Conservation (phyloP, 2,888 invertebrate genomes). For the Hemistola chrysoprasaria region DNA sequence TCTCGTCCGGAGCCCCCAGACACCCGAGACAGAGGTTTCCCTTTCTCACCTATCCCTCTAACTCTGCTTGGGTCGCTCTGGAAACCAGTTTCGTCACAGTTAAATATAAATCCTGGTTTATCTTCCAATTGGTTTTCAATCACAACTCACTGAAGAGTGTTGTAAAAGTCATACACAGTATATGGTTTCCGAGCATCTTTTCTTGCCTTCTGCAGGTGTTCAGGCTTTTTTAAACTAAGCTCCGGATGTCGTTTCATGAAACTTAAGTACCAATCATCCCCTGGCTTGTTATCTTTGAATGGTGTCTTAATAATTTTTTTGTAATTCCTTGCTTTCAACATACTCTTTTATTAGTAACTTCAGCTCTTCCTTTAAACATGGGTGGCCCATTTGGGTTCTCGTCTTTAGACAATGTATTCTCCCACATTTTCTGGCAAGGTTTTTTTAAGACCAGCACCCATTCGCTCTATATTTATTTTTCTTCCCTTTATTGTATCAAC, state of each 20-base stretch:
- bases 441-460: conserved; percentile 10
- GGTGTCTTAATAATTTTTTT: too few species aligned
- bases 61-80: conserved; percentile 4
- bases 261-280: conserved; percentile 3
- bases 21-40: conserved; percentile 7
- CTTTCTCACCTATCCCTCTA: conserved; percentile 7
- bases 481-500: conserved; percentile 8
- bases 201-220: conserved; percentile 9
- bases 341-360: conserved; percentile 14
- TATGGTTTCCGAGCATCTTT: conserved; percentile 4
- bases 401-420: conserved; percentile 2
- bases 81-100: conserved; percentile 4
- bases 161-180: conserved; percentile 6
- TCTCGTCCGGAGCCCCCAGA: conserved; percentile 9
- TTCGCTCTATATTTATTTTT: conserved; percentile 7
- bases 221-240: conserved; percentile 7
- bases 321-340: conserved; percentile 9
- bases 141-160: conserved; percentile 2
- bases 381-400: conserved; percentile 13
- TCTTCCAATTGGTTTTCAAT: conserved; percentile 5
- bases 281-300: conserved; percentile 20
- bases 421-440: conserved; percentile 6
- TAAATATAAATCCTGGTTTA: conserved; percentile 8
- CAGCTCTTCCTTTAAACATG: conserved; percentile 13
- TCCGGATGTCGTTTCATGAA: conserved; percentile 7